Evolutionary conservation across 2,888 invertebrate species (phyloP).

Genomic region (Entomobrya multifasciata): DNA sequence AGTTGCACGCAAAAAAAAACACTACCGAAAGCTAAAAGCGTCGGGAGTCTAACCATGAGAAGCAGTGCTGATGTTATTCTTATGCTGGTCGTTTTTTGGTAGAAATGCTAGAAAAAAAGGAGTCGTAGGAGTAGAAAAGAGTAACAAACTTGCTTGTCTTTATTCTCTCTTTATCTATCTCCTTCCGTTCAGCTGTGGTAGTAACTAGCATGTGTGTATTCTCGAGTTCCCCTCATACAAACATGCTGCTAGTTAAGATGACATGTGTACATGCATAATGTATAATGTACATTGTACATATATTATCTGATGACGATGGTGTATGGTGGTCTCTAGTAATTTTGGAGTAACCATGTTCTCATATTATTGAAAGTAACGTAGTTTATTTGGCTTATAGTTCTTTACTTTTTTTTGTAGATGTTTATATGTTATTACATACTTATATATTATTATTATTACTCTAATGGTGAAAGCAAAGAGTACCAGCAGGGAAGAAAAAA

Average conservation of each 20-base stretch:
- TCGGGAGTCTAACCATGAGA: background rate
- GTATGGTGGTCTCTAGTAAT: background rate
- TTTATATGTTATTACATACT: conserved; percentile 16
- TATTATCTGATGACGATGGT: too few relatives aligned
- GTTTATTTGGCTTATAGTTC: conserved; percentile 19
- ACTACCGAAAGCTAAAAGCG: conserved; percentile 12
- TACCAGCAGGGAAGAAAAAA: background rate
- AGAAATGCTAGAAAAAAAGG: background rate
- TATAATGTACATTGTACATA: conserved; percentile 1
- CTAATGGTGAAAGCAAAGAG: background rate
- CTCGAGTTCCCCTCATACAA: background rate
- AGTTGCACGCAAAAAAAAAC: background rate
- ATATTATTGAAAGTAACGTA: conserved; percentile 21
- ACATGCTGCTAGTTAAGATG: too few relatives aligned
- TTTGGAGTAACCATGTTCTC: background rate
- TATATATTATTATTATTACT: conserved; percentile 15
- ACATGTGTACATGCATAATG: conserved; percentile 25
- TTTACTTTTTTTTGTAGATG: conserved; percentile 12
- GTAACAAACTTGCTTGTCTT: conserved; percentile 41
- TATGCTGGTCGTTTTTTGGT: conserved; percentile 5
- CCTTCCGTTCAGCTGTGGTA: conserved; percentile 19
- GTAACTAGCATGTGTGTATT: too few relatives aligned
- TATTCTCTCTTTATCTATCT: conserved; percentile 1
- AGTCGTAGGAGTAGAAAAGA: conserved; percentile 46
- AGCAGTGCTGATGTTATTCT: background rate